Base-by-base conservation (phyloP, 2,888 invertebrate genomes). In the Drymonia ruficornis region DNA sequence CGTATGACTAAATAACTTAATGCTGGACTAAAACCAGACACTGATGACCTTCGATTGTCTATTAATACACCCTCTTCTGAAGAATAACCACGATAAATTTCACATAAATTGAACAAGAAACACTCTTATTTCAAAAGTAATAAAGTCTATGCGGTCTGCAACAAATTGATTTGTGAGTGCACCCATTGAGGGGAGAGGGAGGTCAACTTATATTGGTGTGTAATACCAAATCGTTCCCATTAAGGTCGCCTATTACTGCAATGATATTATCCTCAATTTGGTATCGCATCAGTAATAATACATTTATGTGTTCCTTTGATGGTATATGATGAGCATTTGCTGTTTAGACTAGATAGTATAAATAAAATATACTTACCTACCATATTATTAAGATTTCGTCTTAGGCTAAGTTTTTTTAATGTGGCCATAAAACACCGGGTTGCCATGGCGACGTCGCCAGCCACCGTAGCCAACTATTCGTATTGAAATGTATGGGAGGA, bases 1-100 rank as follows among this genome's bases (percentile, higher is more conserved):
- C 28, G 73, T 84, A 84, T 81, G 74, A 79, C 84, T 84, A 86
- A 89, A 89, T 89, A 84, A 88, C 87, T 86, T 86, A 89, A 89
- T 89, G 76, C 67, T 70, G 70, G 59, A 49, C 59, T 59, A 52
- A 53, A 36, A 67, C 86, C 80, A 80, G 43, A 61, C 55, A 58
- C 15, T 15, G 4, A 47, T 56, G 73, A 79, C 51, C 80, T 69
- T 56, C 63, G 51, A 67, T 65, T 66, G 59, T 67, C 56, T 72
- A 79, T 76, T 69, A 76, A 73, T 65, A 68, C 61, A 60, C 69
- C 72, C 74, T 67, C 60, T 69, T 66, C 59, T 53, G 55, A 49
- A 62, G 49, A 56, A 58, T 53, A 18, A 70, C 63, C 55, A 65
- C 29, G 9, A 7, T 55, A 56, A 6, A 31, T 50, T 53, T 46